phyloP scores from a whole-genome alignment of 92 coral and sea anemone species.

The Porites evermanni region DNA sequence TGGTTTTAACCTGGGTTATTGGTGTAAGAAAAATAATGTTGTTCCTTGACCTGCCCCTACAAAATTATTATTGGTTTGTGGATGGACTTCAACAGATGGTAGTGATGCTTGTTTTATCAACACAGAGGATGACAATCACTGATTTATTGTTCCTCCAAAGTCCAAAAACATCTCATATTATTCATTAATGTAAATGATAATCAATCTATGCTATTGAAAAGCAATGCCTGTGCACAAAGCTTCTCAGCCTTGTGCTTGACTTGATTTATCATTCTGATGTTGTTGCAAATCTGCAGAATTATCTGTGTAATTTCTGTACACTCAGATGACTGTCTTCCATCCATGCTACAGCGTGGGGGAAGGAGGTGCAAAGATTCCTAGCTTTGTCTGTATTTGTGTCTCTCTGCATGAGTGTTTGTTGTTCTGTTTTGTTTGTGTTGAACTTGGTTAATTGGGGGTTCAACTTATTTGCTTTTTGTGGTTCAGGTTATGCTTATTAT shows the following conservation, averaged over 20 bases:
- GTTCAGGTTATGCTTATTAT: too few relatives aligned
- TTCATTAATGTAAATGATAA: too few relatives aligned
- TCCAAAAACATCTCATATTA: conserved; percentile 11
- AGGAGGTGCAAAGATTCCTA: conserved; percentile 50
- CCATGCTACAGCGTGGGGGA: conserved; percentile 57
- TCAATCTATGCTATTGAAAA: background rate
- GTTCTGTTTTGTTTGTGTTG: background rate
- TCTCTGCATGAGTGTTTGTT: background rate
- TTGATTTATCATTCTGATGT: conserved; percentile 46
- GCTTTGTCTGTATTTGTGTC: conserved; percentile 13
- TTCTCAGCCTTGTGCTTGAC: conserved; percentile 52
- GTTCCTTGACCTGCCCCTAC: background rate
- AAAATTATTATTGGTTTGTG: background rate
- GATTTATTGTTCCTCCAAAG: conserved; percentile 50
- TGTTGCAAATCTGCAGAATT: conserved; percentile 62
- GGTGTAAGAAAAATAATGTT: background rate
- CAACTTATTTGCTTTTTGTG: too few relatives aligned
- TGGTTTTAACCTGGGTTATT: background rate
- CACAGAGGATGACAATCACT: conserved; percentile 13
- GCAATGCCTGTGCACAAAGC: conserved; percentile 64
- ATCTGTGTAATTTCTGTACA: conserved; percentile 51
- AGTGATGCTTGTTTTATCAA: background rate
- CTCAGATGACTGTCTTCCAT: conserved; percentile 53
- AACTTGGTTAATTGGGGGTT: background rate
- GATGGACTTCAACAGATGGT: background rate